phyloP scores from a whole-genome alignment of 2,797 vertebrate species.

The Alexandromys oeconomus region DNA sequence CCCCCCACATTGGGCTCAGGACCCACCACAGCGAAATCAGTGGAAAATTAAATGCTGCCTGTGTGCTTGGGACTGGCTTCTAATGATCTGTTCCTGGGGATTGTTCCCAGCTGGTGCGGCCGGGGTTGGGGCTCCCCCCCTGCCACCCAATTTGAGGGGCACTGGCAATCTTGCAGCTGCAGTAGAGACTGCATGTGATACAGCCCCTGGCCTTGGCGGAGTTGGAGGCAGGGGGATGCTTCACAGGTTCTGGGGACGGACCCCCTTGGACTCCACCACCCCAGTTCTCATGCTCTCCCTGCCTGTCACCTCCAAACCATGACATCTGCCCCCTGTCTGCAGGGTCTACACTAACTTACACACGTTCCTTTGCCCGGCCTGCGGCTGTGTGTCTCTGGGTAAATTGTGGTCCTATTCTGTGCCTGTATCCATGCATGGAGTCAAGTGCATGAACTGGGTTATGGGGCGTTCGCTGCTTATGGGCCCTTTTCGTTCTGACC shows the following conservation, averaged over 20 bases:
- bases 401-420: background rate
- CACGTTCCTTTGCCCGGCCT: accelerated
- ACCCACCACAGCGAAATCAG: slow-evolving; percentile 80
- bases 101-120: slow-evolving; percentile 81
- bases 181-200: background rate
- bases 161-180: background rate
- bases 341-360: background rate
- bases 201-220: background rate
- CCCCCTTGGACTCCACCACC: background rate
- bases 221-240: background rate
- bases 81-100: slow-evolving; percentile 77
- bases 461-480: background rate
- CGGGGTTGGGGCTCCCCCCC: background rate
- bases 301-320: background rate
- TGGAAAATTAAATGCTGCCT: slow-evolving; percentile 83
- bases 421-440: background rate
- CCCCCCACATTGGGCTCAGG: slow-evolving; percentile 28
- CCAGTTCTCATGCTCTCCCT: background rate
- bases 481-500: background rate
- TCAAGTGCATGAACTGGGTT: background rate
- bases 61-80: slow-evolving; percentile 38
- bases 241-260: background rate
- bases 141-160: slow-evolving; percentile 5
- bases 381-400: background rate
- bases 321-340: background rate